phyloP scores from a whole-genome alignment of 2,888 invertebrate genomes.

The Herminia tarsipennalis region DNA sequence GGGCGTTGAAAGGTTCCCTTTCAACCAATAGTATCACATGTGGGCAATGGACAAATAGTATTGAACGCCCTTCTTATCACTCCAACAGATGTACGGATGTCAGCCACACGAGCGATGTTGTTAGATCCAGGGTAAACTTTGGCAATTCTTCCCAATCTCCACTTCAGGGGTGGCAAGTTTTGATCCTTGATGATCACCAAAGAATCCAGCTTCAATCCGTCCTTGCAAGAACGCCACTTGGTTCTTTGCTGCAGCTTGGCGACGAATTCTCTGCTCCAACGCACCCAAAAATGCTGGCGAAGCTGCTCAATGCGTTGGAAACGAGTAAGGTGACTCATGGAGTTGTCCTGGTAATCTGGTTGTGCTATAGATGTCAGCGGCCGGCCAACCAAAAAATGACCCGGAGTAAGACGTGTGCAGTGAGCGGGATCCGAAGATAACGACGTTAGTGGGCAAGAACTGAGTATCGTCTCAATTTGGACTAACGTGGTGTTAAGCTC shows the following conservation, averaged over 20 bases:
- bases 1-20: too few relatives aligned
- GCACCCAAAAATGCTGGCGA: slow-evolving; percentile 5
- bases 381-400: slow-evolving; percentile 11
- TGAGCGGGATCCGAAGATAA: slow-evolving; percentile 6
- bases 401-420: slow-evolving; percentile 8
- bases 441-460: slow-evolving; percentile 10
- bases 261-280: slow-evolving; percentile 34
- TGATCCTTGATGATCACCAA: slow-evolving; percentile 6
- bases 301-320: slow-evolving; percentile 21
- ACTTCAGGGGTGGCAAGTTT: slow-evolving; percentile 9
- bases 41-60: too few relatives aligned
- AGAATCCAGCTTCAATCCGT: too few relatives aligned
- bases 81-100: too few relatives aligned
- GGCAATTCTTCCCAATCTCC: slow-evolving; percentile 5
- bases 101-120: too few relatives aligned
- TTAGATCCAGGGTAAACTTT: slow-evolving; percentile 4
- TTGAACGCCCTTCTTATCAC: too few relatives aligned
- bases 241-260: slow-evolving; percentile 38
- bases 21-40: too few relatives aligned
- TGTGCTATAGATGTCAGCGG: slow-evolving; percentile 8
- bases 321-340: too few relatives aligned
- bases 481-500: slow-evolving; percentile 1
- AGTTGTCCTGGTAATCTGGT: slow-evolving; percentile 13
- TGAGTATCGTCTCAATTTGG: slow-evolving; percentile 8
- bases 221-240: slow-evolving; percentile 36